Percentiles rank a stretch among this genome's conserved stretches.
Evolutionary conservation across 2,888 invertebrate genomes (phyloP).

Genomic region (Microctonus hyperodae): DNA sequence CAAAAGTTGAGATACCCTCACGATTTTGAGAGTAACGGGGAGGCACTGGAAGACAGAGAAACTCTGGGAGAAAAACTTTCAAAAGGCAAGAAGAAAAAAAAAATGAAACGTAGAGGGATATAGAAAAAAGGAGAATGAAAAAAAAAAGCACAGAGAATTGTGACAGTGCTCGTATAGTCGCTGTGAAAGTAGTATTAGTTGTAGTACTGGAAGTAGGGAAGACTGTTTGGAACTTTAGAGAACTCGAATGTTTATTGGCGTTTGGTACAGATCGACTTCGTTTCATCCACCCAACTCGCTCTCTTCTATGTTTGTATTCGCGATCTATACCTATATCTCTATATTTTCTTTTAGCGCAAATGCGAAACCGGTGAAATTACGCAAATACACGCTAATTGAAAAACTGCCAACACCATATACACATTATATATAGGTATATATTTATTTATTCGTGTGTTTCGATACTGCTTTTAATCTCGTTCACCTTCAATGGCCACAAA

Average conservation of each 20-base stretch:
- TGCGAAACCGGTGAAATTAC: constrained; percentile 10
- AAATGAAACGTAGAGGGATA: constrained; percentile 11
- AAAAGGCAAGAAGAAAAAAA: constrained; percentile 32
- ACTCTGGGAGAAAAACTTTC: constrained; percentile 23
- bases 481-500: neutral
- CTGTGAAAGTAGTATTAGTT: constrained; percentile 15
- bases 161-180: neutral
- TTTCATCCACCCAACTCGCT: constrained; percentile 28
- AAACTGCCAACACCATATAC: constrained; percentile 1
- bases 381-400: constrained; percentile 20
- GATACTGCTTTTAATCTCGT: neutral
- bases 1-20: constrained; percentile 47
- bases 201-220: constrained; percentile 26
- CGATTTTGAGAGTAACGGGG: constrained; percentile 9
- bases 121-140: constrained; percentile 18
- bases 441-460: neutral
- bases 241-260: constrained; percentile 52
- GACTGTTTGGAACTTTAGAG: constrained; percentile 39
- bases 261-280: constrained; percentile 41
- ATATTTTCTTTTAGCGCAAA: neutral
- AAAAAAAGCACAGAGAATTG: neutral
- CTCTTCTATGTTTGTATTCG: constrained; percentile 16
- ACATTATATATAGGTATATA: neutral
- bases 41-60: neutral
- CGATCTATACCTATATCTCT: neutral